These are phyloP conservation scores for Carapus acus DNA, from an alignment of 2,797 vertebrate species.

Conservation along the genomic window DNA sequence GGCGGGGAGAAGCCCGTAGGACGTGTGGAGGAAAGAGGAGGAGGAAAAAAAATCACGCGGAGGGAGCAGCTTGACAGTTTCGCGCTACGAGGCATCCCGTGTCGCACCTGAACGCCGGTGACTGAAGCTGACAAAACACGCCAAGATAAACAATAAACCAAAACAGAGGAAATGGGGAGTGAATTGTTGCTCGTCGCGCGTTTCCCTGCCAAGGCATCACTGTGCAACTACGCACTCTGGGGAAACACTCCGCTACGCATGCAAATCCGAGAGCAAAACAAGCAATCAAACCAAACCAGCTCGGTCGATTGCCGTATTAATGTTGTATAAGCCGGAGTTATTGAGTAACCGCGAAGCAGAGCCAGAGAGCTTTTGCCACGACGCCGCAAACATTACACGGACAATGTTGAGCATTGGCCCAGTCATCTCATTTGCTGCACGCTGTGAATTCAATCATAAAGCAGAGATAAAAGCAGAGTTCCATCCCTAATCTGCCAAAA, in stretches of 20 bases:
- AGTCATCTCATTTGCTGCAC: conserved; percentile 24
- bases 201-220: conserved; percentile 2
- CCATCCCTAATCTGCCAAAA: conserved; percentile 27
- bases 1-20: conserved; percentile 9
- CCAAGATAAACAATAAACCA: conserved; percentile 20
- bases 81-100: conserved; percentile 35
- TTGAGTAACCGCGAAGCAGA: too few species aligned
- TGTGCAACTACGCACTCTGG: too few species aligned
- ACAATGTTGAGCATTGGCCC: conserved; percentile 4
- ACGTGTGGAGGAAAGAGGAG: conserved; percentile 1
- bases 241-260: conserved; percentile 11
- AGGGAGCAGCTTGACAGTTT: conserved; percentile 29
- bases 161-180: too few species aligned
- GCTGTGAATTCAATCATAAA: conserved; percentile 13
- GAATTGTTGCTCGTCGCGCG: conserved; percentile 4
- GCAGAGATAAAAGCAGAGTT: conserved; percentile 26
- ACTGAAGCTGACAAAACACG: conserved; percentile 26
- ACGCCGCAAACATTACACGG: too few species aligned
- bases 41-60: conserved; percentile 1
- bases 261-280: conserved; percentile 13
- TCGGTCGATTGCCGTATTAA: neutral
- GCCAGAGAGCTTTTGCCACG: too few species aligned
- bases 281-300: conserved; percentile 19
- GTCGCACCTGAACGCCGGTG: conserved; percentile 30
- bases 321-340: too few species aligned